A percentile compares a stretch with the other conserved stretches of the same genome.
Evolutionary conservation across 92 coral and sea anemone genomes (phyloP).

Genomic region (Epizoanthus stellaris): DNA sequence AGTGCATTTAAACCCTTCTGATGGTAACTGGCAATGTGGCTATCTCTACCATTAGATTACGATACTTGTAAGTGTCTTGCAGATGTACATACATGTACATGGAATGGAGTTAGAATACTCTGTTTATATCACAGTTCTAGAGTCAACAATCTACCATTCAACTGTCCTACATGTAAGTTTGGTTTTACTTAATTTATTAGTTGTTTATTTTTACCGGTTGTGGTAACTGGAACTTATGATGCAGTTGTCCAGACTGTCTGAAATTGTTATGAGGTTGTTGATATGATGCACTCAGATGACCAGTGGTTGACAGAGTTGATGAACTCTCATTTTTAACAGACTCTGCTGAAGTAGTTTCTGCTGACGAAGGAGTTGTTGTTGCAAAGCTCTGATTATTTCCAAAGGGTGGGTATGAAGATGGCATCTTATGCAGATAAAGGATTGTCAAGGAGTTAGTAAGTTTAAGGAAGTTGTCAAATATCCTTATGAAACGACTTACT

Average conservation of each 20-base stretch:
- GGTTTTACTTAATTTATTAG: not conserved
- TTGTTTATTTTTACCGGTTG: slow-evolving; percentile 27
- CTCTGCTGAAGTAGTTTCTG: slow-evolving; percentile 35
- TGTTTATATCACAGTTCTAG: not conserved
- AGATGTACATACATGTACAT: not conserved
- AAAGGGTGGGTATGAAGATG: slow-evolving; percentile 25
- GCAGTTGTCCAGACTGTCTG: slow-evolving; percentile 33
- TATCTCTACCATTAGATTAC: too few relatives aligned
- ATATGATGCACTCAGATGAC: slow-evolving; percentile 6
- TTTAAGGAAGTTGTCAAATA: not conserved
- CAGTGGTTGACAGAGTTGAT: slow-evolving; percentile 10
- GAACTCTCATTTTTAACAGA: slow-evolving; percentile 43
- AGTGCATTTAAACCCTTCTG: too few relatives aligned
- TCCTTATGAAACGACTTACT: not conserved
- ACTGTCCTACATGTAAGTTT: not conserved
- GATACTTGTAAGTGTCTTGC: not conserved
- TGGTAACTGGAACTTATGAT: slow-evolving; percentile 47
- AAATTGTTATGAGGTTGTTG: slow-evolving; percentile 29
- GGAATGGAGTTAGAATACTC: not conserved
- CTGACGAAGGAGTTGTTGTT: slow-evolving; percentile 32
- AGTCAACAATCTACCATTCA: not conserved
- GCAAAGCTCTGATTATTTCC: slow-evolving; percentile 49
- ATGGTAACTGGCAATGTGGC: too few relatives aligned
- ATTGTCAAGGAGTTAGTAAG: not conserved
- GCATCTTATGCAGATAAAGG: slow-evolving; percentile 37